phyloP scores from a whole-genome alignment of 2,888 invertebrate genomes.

The Drosophila suboccidentalis region DNA sequence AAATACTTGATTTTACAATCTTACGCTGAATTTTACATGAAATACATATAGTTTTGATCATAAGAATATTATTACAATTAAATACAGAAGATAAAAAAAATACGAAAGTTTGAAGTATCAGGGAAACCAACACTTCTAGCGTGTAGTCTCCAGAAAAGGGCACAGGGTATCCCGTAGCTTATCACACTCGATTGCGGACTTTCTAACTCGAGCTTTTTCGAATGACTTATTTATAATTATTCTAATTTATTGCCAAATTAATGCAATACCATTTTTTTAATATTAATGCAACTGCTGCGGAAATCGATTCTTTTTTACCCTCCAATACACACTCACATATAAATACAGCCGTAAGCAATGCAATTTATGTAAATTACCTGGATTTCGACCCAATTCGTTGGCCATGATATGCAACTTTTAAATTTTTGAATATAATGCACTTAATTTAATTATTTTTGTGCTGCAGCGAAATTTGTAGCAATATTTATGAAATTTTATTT shows the following conservation, averaged over 20 bases:
- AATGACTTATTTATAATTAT: neutral
- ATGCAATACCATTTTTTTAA: slow-evolving; percentile 1
- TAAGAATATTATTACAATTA: too few species aligned
- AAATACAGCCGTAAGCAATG: slow-evolving; percentile 1
- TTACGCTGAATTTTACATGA: too few species aligned
- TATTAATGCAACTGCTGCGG: slow-evolving; percentile 3
- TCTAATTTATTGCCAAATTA: slow-evolving; percentile 12
- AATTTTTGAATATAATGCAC: slow-evolving; percentile 62
- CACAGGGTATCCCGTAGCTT: neutral
- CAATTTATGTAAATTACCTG: slow-evolving; percentile 59
- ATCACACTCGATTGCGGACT: neutral
- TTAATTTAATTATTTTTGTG: slow-evolving; percentile 65
- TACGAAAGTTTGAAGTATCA: too few species aligned
- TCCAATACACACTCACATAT: too few species aligned
- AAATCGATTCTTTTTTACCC: neutral
- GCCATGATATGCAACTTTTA: slow-evolving; percentile 42
- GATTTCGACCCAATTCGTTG: slow-evolving; percentile 19
- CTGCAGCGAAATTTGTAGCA: slow-evolving; percentile 14
- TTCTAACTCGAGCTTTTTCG: neutral
- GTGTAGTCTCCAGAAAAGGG: too few species aligned
- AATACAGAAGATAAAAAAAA: too few species aligned
- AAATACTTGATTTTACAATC: too few species aligned
- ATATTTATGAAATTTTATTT: slow-evolving; percentile 39
- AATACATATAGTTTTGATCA: too few species aligned
- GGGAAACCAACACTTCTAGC: too few species aligned